phyloP scores from a whole-genome alignment of 2,113 vertebrate species.

The Numenius arquata region DNA sequence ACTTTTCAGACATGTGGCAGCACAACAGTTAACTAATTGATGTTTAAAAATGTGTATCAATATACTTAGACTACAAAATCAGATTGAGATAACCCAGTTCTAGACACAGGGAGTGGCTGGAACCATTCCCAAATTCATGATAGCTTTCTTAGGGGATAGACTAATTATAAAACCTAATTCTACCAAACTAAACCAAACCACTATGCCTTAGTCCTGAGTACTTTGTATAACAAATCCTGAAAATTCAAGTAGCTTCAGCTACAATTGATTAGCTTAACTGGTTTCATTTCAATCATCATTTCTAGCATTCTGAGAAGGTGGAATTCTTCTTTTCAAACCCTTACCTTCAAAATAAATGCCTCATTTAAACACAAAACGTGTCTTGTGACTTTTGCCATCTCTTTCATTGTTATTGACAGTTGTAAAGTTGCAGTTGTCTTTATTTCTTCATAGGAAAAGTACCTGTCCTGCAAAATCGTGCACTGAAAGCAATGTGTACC shows the following conservation, averaged over 20 bases:
- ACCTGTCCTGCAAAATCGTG: background rate
- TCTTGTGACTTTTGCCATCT: background rate
- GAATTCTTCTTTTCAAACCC: background rate
- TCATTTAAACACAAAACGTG: background rate
- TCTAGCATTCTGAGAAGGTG: background rate
- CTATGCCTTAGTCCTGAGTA: background rate
- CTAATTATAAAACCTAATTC: background rate
- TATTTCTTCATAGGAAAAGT: background rate
- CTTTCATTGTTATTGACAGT: background rate
- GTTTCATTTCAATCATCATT: background rate
- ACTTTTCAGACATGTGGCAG: background rate
- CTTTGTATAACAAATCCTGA: background rate
- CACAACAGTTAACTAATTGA: background rate
- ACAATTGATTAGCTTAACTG: fast-evolving
- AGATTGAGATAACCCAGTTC: background rate
- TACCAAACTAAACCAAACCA: background rate
- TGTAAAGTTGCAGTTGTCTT: background rate
- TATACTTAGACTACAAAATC: background rate
- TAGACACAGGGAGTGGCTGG: background rate
- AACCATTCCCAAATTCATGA: background rate
- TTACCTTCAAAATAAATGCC: background rate
- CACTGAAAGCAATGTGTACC: background rate
- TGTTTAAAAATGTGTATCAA: background rate
- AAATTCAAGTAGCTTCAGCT: background rate
- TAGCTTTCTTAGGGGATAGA: background rate